Percentiles rank a stretch among this genome's conserved stretches.
These are phyloP conservation scores for Lampris megalopsis DNA, from an alignment of 2,113 vertebrate species.

Conservation along the genomic window DNA sequence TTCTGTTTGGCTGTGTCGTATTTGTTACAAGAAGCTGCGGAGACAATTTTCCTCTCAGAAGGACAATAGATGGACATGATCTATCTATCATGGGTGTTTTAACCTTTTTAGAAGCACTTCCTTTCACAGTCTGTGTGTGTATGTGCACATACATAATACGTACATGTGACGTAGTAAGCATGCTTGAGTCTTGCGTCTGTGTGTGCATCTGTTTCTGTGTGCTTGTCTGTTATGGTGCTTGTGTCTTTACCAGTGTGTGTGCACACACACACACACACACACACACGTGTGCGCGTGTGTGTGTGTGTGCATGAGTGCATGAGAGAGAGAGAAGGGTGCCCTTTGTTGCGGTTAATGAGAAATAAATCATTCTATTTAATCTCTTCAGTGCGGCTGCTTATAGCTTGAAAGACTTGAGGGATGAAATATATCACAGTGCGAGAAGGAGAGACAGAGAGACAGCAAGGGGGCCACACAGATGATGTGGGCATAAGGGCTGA, in stretches of 20 bases:
- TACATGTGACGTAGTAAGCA: background rate
- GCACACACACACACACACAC: no score
- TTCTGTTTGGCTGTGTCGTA: no score
- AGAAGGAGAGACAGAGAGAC: background rate
- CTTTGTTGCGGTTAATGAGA: conserved; percentile 58
- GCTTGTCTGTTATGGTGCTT: background rate
- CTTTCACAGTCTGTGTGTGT: background rate
- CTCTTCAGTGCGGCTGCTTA: conserved; percentile 37
- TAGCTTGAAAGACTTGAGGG: conserved; percentile 40
- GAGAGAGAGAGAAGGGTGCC: conserved; percentile 6
- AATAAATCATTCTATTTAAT: conserved; percentile 61
- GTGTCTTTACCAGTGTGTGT: background rate
- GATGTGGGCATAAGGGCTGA: background rate
- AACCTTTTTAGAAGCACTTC: no score
- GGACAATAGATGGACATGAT: no score
- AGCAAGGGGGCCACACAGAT: background rate
- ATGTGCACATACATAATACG: background rate
- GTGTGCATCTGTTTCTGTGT: background rate
- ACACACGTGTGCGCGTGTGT: conserved; percentile 1
- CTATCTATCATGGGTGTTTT: no score
- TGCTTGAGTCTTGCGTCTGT: background rate
- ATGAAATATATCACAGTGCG: conserved; percentile 8
- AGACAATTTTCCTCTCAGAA: no score
- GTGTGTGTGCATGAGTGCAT: background rate
- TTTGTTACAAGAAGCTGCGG: no score